A percentile compares a stretch with the other conserved stretches of the same genome.
These are phyloP conservation scores for Archaeoteleia sp. DNA, from an alignment of 2,888 invertebrate species.

Conservation along the genomic window DNA sequence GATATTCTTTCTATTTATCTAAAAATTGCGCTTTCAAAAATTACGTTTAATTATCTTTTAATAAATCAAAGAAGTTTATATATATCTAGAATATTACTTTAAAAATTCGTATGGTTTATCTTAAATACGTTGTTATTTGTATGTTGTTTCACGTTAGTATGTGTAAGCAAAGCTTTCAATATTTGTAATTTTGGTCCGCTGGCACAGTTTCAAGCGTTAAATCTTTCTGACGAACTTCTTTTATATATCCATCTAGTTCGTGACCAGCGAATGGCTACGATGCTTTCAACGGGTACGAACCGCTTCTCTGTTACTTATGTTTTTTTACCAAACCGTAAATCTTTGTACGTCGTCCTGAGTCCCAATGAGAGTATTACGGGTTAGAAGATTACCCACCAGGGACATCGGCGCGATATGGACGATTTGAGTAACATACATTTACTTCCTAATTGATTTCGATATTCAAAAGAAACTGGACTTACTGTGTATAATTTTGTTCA, in stretches of 20 bases:
- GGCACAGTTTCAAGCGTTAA: slow-evolving; percentile 16
- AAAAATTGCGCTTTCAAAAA: no score
- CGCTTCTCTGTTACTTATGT: neutral
- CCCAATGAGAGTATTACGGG: slow-evolving; percentile 11
- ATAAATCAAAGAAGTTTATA: no score
- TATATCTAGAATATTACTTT: no score
- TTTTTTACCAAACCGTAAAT: slow-evolving; percentile 14
- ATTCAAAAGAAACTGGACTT: no score
- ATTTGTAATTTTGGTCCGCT: slow-evolving; percentile 13
- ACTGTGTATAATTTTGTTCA: no score
- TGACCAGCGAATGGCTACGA: slow-evolving; percentile 11
- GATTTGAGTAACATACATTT: slow-evolving; percentile 1
- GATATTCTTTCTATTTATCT: no score
- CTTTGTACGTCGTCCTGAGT: slow-evolving; percentile 12
- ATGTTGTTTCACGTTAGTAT: no score
- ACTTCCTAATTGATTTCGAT: neutral
- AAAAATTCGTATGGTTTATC: no score
- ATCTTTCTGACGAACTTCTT: slow-evolving; percentile 24
- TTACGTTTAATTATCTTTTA: no score
- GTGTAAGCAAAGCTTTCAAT: no score
- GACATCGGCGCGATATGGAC: neutral
- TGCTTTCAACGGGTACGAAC: slow-evolving; percentile 14
- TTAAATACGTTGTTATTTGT: no score
- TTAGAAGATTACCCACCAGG: slow-evolving; percentile 7
- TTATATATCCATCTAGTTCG: slow-evolving; percentile 24